A percentile compares a stretch with the other conserved stretches of the same genome.
Evolutionary conservation across 2,113 vertebrate species (phyloP).

Genomic region (Onychostoma macrolepis): DNA sequence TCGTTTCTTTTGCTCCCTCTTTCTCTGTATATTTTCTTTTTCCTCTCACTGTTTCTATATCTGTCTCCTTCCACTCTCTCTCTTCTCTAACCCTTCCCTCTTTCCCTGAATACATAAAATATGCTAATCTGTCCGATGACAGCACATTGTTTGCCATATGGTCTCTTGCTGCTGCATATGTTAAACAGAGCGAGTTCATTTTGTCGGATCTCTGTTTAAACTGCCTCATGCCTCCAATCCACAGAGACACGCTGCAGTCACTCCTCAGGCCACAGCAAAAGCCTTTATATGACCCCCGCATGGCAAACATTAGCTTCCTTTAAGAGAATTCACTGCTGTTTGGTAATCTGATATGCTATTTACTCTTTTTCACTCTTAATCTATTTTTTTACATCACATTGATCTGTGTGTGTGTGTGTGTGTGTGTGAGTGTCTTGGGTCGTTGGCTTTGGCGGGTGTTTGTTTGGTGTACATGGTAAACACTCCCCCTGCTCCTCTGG

Average conservation of each 20-base stretch:
- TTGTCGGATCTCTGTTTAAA: constrained; percentile 7
- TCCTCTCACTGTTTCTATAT: not conserved
- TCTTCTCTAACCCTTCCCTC: constrained; percentile 23
- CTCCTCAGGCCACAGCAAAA: constrained; percentile 5
- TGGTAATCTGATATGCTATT: constrained; percentile 33
- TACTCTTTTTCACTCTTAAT: constrained; percentile 19
- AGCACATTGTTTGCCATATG: constrained; percentile 45
- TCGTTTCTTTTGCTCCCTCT: constrained; percentile 52
- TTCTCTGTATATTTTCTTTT: constrained; percentile 4
- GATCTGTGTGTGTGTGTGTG: constrained; percentile 31
- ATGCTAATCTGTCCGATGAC: constrained; percentile 36
- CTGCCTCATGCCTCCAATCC: constrained; percentile 1
- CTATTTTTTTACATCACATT: constrained; percentile 7
- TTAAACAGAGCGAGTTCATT: constrained; percentile 37
- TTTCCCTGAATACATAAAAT: constrained; percentile 43
- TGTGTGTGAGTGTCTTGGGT: constrained; percentile 1
- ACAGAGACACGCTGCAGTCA: not conserved
- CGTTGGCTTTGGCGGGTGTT: constrained; percentile 28
- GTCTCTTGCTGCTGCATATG: constrained; percentile 31
- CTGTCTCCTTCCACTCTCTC: constrained; percentile 19
- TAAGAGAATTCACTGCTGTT: constrained; percentile 6
- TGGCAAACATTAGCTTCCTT: constrained; percentile 34
- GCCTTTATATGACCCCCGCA: constrained; percentile 19
- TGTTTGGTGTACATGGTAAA: constrained; percentile 51
- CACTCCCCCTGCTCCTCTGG: constrained; percentile 31